Conservation (phyloP, 2,888 invertebrate species). For the Nezara viridula region DNA sequence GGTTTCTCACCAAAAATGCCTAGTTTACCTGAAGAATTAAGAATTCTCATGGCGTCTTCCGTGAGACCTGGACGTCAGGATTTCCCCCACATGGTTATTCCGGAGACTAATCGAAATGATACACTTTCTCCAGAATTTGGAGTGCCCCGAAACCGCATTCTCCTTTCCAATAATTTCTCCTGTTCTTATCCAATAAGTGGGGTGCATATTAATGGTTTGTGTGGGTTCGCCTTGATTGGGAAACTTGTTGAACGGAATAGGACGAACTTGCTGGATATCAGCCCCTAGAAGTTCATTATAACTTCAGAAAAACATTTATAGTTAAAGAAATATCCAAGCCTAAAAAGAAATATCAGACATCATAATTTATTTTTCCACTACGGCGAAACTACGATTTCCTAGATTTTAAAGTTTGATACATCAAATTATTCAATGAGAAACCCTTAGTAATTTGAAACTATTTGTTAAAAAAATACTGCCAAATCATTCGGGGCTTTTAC, state of each 20-base stretch:
- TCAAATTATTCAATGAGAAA: too few species aligned
- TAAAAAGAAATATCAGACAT: too few species aligned
- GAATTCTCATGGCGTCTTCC: not conserved
- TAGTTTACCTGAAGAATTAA: conserved; percentile 4
- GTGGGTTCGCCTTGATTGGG: not conserved
- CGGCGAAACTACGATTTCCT: too few species aligned
- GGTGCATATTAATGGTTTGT: not conserved
- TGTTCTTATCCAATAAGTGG: not conserved
- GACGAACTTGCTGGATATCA: not conserved
- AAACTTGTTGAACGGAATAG: not conserved
- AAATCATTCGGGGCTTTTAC: too few species aligned
- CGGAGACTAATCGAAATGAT: conserved; percentile 11
- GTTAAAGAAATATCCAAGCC: too few species aligned
- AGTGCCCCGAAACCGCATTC: not conserved
- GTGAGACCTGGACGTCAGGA: not conserved
- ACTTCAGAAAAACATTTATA: not conserved
- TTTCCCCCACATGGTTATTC: conserved; percentile 18
- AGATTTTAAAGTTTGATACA: too few species aligned
- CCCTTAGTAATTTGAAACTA: too few species aligned
- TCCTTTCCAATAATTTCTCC: conserved; percentile 30
- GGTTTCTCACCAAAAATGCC: not conserved
- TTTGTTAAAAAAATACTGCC: too few species aligned
- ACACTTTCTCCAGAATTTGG: conserved; percentile 39
- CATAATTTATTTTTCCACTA: too few species aligned
- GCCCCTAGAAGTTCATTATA: not conserved